These are phyloP conservation scores for Platycercus adscitus DNA, from an alignment of 2,113 vertebrate species.

Conservation along the genomic window DNA sequence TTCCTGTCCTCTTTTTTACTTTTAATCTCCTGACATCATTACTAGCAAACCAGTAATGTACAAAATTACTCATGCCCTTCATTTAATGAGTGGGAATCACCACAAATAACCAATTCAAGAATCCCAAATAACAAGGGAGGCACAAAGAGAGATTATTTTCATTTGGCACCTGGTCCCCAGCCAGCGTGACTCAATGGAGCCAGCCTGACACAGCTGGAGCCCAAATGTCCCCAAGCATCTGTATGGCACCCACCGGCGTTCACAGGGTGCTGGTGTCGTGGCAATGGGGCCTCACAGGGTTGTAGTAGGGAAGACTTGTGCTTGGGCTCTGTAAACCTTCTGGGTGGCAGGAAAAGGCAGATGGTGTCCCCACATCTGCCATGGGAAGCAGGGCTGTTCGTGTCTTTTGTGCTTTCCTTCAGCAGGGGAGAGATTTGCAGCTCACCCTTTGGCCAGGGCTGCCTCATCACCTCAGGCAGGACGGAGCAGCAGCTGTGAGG, in stretches of 20 bases:
- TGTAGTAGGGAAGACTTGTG: neutral
- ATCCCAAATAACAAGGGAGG: neutral
- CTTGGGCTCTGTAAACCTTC: neutral
- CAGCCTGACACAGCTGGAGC: neutral
- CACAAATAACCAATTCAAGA: neutral
- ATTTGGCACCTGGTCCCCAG: neutral
- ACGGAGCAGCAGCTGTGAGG: neutral
- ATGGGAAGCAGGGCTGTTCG: rapidly evolving
- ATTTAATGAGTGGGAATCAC: neutral
- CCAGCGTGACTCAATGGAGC: rapidly evolving
- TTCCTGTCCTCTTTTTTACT: neutral
- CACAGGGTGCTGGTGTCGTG: neutral
- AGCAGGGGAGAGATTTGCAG: neutral
- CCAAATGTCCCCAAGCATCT: neutral
- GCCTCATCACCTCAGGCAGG: neutral
- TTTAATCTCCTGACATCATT: neutral
- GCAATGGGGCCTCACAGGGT: rapidly evolving
- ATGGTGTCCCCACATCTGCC: neutral
- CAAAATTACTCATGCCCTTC: neutral
- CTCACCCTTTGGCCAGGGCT: neutral
- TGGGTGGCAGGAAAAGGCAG: neutral
- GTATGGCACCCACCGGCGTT: rapidly evolving
- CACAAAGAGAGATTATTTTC: neutral
- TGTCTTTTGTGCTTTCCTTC: neutral
- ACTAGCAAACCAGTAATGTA: neutral